A percentile compares a stretch with the other conserved stretches of the same genome.
phyloP scores from a whole-genome alignment of 2,113 vertebrate genomes.

The Tapirus terrestris region DNA sequence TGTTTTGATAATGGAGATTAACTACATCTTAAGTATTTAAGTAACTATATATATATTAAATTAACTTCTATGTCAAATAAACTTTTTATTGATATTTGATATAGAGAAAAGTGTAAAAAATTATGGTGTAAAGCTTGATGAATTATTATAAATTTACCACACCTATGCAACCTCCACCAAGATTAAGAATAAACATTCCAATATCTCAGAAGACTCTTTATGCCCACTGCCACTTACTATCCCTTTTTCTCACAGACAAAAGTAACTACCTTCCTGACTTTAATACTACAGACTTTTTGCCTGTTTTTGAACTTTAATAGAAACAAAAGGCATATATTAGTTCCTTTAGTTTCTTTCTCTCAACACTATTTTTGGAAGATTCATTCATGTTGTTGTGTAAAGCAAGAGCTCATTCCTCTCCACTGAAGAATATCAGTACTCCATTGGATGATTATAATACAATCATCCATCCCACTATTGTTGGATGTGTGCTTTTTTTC shows the following conservation, averaged over 20 bases:
- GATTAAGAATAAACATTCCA: background rate
- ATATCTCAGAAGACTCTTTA: background rate
- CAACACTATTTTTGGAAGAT: background rate
- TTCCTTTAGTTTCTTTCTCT: background rate
- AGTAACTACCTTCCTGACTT: background rate
- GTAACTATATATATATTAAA: background rate
- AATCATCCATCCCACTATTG: background rate
- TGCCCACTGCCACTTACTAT: background rate
- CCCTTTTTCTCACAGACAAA: background rate
- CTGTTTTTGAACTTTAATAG: background rate
- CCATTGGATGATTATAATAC: background rate
- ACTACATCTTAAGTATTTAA: background rate
- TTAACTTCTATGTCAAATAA: background rate
- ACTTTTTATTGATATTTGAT: background rate
- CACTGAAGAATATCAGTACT: background rate
- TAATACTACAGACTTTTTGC: background rate
- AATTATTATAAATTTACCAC: background rate
- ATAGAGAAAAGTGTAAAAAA: background rate
- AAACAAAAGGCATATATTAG: background rate
- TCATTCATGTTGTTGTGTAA: background rate
- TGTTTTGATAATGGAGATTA: background rate
- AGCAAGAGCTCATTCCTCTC: background rate
- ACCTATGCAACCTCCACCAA: background rate
- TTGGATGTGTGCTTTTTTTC: background rate
- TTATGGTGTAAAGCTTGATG: background rate